Evolutionary conservation across 2,113 vertebrate species (phyloP).

Genomic region (Ancistrus triradiatus): DNA sequence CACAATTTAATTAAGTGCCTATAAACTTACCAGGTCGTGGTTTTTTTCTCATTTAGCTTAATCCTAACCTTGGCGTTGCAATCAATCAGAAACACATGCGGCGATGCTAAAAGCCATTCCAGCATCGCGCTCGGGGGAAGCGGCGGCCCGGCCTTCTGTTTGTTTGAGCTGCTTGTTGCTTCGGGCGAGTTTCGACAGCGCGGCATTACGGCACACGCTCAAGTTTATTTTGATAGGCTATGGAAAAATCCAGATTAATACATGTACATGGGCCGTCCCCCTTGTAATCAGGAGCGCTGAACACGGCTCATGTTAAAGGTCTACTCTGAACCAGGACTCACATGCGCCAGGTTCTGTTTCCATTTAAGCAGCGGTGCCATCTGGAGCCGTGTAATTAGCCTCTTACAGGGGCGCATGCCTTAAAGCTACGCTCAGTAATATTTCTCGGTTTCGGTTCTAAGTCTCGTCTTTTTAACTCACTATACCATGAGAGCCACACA

Average conservation of each 20-base stretch:
- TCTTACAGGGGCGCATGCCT: background rate
- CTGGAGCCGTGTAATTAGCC: conserved; percentile 7
- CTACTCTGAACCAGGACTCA: conserved; percentile 8
- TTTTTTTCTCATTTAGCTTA: conserved; percentile 8
- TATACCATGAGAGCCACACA: background rate
- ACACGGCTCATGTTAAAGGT: conserved; percentile 9
- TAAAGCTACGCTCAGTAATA: conserved; percentile 5
- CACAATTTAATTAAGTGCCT: conserved; percentile 13
- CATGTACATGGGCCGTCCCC: background rate
- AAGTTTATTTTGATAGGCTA: conserved; percentile 29
- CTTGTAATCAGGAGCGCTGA: background rate
- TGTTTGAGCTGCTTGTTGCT: background rate
- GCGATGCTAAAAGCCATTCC: background rate
- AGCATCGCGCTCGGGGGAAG: background rate
- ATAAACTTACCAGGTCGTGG: conserved; percentile 21
- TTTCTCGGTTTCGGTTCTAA: background rate
- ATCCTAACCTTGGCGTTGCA: background rate
- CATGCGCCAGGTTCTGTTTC: background rate
- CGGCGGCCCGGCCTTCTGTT: background rate
- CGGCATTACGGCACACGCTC: background rate
- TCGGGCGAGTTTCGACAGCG: background rate
- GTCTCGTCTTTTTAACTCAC: background rate
- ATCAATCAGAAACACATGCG: background rate
- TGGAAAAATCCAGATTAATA: background rate
- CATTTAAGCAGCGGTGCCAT: background rate